Percentiles rank a stretch among this genome's conserved stretches.
Evolutionary conservation across 2,888 invertebrate species (phyloP).

Genomic region (Brachyopa scutellaris): DNA sequence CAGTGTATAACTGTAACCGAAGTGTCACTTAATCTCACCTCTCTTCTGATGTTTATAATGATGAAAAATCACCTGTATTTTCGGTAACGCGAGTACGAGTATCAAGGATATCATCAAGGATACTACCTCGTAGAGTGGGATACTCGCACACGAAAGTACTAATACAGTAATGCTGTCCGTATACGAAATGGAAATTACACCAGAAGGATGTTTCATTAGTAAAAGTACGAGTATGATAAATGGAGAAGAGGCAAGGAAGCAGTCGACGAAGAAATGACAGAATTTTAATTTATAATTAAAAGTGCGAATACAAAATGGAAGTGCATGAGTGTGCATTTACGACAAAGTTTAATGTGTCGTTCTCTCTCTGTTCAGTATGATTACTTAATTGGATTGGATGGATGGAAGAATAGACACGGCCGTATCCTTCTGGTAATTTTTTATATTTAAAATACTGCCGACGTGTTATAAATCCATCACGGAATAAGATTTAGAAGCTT

Average conservation of each 20-base stretch:
- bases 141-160: neutral
- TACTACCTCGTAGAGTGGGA: neutral
- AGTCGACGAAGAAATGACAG: constrained; percentile 13
- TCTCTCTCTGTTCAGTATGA: neutral
- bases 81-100: constrained; percentile 11
- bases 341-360: neutral
- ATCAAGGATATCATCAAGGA: constrained; percentile 8
- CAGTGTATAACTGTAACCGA: neutral
- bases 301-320: neutral
- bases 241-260: neutral
- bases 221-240: constrained; percentile 49
- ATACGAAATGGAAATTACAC: constrained; percentile 22
- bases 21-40: constrained; percentile 45
- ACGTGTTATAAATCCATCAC: no score
- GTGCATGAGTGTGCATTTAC: constrained; percentile 5
- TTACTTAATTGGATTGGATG: constrained; percentile 11
- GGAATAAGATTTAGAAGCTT: neutral
- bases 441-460: no score
- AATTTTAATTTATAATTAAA: constrained; percentile 55
- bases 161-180: neutral
- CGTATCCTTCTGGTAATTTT: neutral
- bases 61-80: constrained; percentile 54
- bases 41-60: constrained; percentile 26
- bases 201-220: constrained; percentile 45
- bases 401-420: neutral